Conservation (phyloP, 2,113 vertebrate species). For the Phasianus colchicus region DNA sequence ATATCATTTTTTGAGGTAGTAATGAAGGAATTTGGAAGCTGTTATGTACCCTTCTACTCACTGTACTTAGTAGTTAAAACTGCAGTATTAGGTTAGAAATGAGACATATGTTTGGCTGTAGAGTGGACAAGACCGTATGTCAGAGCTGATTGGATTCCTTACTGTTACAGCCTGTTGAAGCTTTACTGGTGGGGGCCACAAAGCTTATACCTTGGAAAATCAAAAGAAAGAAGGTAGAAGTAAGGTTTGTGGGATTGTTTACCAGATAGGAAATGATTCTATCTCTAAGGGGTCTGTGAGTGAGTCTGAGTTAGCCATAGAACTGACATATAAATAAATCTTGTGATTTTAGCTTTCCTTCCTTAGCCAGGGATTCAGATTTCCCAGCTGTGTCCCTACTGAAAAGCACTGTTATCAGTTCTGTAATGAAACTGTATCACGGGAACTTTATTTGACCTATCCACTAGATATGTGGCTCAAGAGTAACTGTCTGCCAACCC, state of each 20-base stretch:
- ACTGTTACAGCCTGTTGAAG: background rate
- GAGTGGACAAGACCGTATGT: background rate
- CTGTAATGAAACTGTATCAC: background rate
- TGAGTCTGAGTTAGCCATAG: background rate
- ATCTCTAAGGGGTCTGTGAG: background rate
- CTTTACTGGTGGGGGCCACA: background rate
- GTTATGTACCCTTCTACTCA: background rate
- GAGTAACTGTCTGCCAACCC: background rate
- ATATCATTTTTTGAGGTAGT: background rate
- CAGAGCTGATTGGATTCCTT: background rate
- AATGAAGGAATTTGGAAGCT: background rate
- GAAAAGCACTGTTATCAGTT: conserved; percentile 5
- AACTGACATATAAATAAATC: background rate
- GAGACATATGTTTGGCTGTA: background rate
- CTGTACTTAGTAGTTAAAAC: background rate
- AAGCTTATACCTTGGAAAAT: background rate
- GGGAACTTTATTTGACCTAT: conserved; percentile 47
- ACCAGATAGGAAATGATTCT: background rate
- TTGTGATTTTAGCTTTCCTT: conserved; percentile 2
- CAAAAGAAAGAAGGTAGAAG: background rate
- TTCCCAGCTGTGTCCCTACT: background rate
- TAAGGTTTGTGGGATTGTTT: background rate
- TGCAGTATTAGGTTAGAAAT: background rate
- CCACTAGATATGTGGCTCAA: background rate
- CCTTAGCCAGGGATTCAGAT: background rate